Percentiles rank a stretch among this genome's conserved stretches.
These are phyloP conservation scores for Calliphora vomitoria DNA, from an alignment of 2,888 invertebrate genomes.

Conservation along the genomic window DNA sequence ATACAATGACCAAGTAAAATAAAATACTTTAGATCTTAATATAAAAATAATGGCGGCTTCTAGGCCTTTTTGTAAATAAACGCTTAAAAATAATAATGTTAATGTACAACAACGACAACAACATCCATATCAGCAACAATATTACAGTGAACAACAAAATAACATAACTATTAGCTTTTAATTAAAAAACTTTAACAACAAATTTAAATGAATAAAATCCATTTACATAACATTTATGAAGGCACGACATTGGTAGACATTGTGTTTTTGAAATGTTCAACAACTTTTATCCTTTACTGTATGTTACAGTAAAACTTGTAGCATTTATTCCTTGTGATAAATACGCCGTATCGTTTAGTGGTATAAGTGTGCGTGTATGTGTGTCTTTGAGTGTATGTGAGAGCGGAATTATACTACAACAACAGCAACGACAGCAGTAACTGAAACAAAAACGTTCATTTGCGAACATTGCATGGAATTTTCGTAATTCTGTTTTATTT, in stretches of 20 bases:
- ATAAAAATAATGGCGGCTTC: conserved; percentile 59
- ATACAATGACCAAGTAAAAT: neutral
- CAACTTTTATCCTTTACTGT: conserved; percentile 19
- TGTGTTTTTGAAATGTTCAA: too few relatives aligned
- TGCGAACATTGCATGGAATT: conserved; percentile 69
- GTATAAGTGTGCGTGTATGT: neutral
- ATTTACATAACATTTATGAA: too few relatives aligned
- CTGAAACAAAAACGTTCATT: conserved; percentile 56
- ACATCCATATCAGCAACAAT: neutral
- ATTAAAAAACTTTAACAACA: too few relatives aligned
- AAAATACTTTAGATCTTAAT: conserved; percentile 62
- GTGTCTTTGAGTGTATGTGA: conserved; percentile 12
- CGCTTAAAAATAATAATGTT: conserved; percentile 55
- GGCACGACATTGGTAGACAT: too few relatives aligned
- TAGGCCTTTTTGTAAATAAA: conserved; percentile 64
- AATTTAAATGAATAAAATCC: too few relatives aligned
- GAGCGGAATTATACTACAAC: conserved; percentile 26
- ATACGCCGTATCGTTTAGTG: neutral
- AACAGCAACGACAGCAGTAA: conserved; percentile 16
- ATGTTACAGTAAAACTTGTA: neutral
- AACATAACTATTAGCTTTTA: neutral
- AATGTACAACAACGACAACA: conserved; percentile 40
- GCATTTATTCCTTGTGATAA: conserved; percentile 29
- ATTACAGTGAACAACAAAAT: conserved; percentile 27
- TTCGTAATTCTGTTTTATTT: conserved; percentile 65